A percentile compares a stretch with the other conserved stretches of the same genome.
Evolutionary conservation across 2,888 invertebrate genomes (phyloP).

Genomic region (Pheosia tremula): DNA sequence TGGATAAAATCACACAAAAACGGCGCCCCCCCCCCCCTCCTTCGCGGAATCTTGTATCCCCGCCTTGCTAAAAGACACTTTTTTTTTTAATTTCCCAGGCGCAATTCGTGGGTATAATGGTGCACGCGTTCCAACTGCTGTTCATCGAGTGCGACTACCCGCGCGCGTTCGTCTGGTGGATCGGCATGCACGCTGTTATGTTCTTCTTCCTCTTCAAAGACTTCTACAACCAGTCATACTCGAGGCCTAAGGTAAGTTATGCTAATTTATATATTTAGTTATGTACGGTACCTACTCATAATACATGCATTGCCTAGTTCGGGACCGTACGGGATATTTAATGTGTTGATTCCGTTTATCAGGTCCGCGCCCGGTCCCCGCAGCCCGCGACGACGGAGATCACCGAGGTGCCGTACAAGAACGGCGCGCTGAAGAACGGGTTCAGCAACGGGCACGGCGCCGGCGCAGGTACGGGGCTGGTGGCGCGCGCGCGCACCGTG

Average conservation of each 20-base stretch:
- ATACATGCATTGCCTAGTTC: no score
- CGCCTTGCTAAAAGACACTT: not conserved
- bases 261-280: not conserved
- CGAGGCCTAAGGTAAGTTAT: conserved; percentile 55
- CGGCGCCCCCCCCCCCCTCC: no score
- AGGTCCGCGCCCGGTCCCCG: conserved; percentile 53
- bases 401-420: conserved; percentile 59
- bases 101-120: conserved; percentile 95
- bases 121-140: conserved; percentile 96
- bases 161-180: conserved; percentile 97
- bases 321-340: not conserved
- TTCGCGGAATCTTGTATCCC: no score
- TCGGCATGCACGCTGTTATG: conserved; percentile 97
- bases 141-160: conserved; percentile 97
- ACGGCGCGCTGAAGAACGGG: conserved; percentile 69
- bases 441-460: conserved; percentile 51
- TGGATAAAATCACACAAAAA: no score
- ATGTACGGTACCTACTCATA: no score
- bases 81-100: conserved; percentile 80
- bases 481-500: conserved; percentile 67
- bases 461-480: conserved; percentile 52
- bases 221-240: conserved; percentile 94
- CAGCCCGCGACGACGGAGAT: conserved; percentile 56
- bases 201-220: conserved; percentile 98
- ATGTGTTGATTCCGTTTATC: not conserved